A percentile compares a stretch with the other conserved stretches of the same genome.
These are phyloP conservation scores for Fulica atra DNA, from an alignment of 2,113 vertebrate genomes.

Conservation along the genomic window DNA sequence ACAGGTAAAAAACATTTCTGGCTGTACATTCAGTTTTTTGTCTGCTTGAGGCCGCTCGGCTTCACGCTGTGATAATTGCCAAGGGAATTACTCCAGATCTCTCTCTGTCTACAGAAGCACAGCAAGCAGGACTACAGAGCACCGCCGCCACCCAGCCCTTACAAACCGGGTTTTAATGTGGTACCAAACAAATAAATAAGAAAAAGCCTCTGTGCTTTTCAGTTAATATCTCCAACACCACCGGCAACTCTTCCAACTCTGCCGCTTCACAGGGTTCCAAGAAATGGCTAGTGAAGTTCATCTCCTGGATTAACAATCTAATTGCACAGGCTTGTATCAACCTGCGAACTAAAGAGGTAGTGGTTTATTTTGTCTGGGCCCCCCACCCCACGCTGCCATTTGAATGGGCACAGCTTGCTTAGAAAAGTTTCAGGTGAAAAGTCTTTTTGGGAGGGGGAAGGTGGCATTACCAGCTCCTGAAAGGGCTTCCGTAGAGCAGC, in stretches of 20 bases:
- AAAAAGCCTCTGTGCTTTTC: neutral
- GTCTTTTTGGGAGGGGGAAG: neutral
- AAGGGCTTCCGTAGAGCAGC: neutral
- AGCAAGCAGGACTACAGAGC: neutral
- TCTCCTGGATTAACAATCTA: slow-evolving; percentile 9
- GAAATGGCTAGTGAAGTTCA: slow-evolving; percentile 21
- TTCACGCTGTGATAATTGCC: neutral
- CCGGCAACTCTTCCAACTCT: slow-evolving; percentile 14
- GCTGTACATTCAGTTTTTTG: neutral
- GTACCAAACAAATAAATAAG: slow-evolving; percentile 2
- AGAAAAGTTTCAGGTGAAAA: neutral
- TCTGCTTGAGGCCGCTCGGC: slow-evolving; percentile 39
- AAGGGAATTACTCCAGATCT: slow-evolving; percentile 10
- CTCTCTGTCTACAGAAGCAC: slow-evolving; percentile 17
- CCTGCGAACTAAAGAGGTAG: neutral
- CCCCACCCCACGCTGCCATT: neutral
- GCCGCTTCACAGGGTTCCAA: slow-evolving; percentile 35
- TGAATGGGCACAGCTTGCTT: neutral
- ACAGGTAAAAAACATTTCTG: neutral
- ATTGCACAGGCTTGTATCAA: slow-evolving; percentile 51
- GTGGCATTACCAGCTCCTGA: neutral
- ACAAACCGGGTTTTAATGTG: slow-evolving; percentile 25
- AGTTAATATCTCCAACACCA: slow-evolving; percentile 44
- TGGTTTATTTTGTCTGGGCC: neutral
- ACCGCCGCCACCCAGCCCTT: neutral